phyloP scores from a whole-genome alignment of 2,113 vertebrate species.

The Notiomystis cincta region DNA sequence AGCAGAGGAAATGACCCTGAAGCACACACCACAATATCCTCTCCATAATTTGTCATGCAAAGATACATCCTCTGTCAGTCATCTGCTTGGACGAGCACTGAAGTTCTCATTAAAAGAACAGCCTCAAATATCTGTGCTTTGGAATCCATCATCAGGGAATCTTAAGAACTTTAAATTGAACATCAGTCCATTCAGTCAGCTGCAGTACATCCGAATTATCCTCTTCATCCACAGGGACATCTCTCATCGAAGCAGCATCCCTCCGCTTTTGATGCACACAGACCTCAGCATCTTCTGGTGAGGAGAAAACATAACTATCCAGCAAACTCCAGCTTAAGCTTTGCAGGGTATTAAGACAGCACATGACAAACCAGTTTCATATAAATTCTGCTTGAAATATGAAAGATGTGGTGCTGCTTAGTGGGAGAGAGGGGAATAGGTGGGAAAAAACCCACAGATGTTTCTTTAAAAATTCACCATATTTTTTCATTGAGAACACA shows the following conservation, averaged over 20 bases:
- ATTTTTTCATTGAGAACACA: conserved; percentile 27
- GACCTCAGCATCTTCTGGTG: conserved; percentile 80
- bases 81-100: conserved; percentile 55
- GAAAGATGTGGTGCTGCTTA: conserved; percentile 64
- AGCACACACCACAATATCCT: neutral
- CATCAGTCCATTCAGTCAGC: conserved; percentile 78
- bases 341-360: conserved; percentile 71
- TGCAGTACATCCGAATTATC: conserved; percentile 78
- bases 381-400: conserved; percentile 70
- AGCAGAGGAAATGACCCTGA: conserved; percentile 24
- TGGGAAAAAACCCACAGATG: conserved; percentile 23
- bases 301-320: conserved; percentile 76
- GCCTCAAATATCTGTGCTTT: conserved; percentile 58
- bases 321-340: conserved; percentile 75
- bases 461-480: conserved; percentile 32
- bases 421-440: conserved; percentile 66
- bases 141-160: conserved; percentile 65
- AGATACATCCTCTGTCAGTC: conserved; percentile 34
- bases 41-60: conserved; percentile 27
- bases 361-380: conserved; percentile 67
- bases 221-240: conserved; percentile 81
- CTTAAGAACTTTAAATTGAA: conserved; percentile 68
- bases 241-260: conserved; percentile 76
- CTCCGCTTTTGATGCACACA: conserved; percentile 79
- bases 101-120: conserved; percentile 65